These are phyloP conservation scores for Ophonus ardosiacus DNA, from an alignment of 2,888 invertebrate genomes.

Conservation along the genomic window DNA sequence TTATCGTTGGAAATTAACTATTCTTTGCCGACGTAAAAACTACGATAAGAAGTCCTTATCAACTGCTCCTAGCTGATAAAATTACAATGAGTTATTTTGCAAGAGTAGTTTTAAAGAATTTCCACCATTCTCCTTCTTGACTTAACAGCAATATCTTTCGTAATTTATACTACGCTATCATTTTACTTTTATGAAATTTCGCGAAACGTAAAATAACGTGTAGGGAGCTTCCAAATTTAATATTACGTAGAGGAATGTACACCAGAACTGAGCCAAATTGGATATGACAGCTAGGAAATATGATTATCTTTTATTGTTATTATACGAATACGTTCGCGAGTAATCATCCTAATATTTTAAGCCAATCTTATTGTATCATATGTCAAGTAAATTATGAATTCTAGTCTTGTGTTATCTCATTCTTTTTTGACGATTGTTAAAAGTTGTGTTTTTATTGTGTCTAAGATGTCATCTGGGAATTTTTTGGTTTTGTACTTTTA, in stretches of 20 bases:
- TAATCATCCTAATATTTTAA: constrained; percentile 11
- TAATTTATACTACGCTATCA: constrained; percentile 16
- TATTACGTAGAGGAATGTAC: neutral
- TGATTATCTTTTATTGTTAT: constrained; percentile 6
- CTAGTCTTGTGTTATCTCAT: neutral
- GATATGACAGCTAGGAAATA: neutral
- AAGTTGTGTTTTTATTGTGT: too few species aligned
- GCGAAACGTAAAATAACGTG: constrained; percentile 6
- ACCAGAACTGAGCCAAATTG: constrained; percentile 7
- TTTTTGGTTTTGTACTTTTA: too few species aligned
- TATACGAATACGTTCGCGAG: constrained; percentile 3
- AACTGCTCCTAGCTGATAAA: too few species aligned
- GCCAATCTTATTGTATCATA: constrained; percentile 1
- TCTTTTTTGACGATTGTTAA: too few species aligned
- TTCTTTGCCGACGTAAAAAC: too few species aligned
- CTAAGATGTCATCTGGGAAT: too few species aligned
- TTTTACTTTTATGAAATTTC: constrained; percentile 25
- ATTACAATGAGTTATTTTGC: too few species aligned
- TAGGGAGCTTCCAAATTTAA: constrained; percentile 10
- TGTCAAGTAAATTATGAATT: constrained; percentile 8
- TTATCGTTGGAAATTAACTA: too few species aligned
- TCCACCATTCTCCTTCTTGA: neutral
- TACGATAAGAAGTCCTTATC: too few species aligned
- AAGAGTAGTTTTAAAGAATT: neutral
- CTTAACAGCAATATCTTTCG: neutral